These are phyloP conservation scores for Rhinolophus ferrumequinum DNA, from an alignment of 2,113 vertebrate genomes.

Conservation along the genomic window DNA sequence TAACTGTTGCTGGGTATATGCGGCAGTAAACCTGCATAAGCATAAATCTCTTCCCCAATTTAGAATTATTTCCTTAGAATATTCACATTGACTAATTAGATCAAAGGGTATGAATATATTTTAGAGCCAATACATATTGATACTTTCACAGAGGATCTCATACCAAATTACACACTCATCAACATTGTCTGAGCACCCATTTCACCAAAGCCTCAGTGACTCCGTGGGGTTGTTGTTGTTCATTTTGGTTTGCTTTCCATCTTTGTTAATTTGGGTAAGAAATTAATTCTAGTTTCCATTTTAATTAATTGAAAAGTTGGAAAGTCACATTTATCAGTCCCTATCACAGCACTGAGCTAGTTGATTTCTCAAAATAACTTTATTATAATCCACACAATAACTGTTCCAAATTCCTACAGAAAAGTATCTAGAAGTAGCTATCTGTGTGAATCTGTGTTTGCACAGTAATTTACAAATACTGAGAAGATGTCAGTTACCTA, in stretches of 20 bases:
- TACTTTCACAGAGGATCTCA: neutral
- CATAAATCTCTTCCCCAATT: neutral
- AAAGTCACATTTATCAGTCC: neutral
- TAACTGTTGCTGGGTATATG: neutral
- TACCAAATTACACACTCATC: neutral
- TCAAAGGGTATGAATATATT: neutral
- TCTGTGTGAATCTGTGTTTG: constrained; percentile 29
- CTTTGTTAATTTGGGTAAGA: neutral
- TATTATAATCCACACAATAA: neutral
- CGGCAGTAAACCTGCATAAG: neutral
- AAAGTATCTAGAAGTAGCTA: constrained; percentile 42
- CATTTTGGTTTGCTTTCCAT: neutral
- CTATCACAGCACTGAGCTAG: neutral
- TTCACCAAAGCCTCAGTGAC: constrained; percentile 13
- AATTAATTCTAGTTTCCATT: constrained; percentile 13
- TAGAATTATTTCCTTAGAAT: constrained; percentile 10
- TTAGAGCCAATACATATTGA: neutral
- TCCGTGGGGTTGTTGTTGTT: neutral
- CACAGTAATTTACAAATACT: constrained; percentile 22
- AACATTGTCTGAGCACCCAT: neutral
- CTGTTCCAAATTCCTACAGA: constrained; percentile 9
- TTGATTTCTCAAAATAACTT: constrained; percentile 47
- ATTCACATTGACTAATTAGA: neutral
- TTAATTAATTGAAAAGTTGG: neutral
- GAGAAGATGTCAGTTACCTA: neutral